Base-by-base conservation (phyloP, 1,140 invertebrate species). In the Belonocnema kinseyi region DNA sequence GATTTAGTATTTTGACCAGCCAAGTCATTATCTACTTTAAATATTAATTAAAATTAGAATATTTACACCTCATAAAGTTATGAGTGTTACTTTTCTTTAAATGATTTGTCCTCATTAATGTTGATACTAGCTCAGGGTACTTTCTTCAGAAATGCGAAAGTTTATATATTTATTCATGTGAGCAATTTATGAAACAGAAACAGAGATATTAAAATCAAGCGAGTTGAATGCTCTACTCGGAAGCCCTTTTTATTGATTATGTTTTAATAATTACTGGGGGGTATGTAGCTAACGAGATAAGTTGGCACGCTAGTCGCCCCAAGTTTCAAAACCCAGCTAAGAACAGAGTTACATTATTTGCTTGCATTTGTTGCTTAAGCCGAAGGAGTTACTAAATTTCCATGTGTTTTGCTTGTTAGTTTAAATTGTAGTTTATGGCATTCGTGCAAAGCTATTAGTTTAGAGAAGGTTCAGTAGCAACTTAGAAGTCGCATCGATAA, bases 371-470 rank as follows among this genome's bases (percentile, higher is more conserved):
- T 77, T 80, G 75, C 79, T 76, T 83, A 80, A 83, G 77, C 78
- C 77, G 53, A 76, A 71, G 79, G 82, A 80, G 80, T 83, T 80
- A 80, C 78, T 73, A 80, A 78, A 77, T 85, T 85, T 86, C 83
- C 77, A 56, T 80, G 79, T 82, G 82, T 85, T 86, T 83, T 77
- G 77, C 77, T 75, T 81, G 80, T 82, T 86, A 86, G 85, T 86
- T 86, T 79, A 82, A 83, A 86, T 86, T 86, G 85, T 86, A 83
- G 83, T 86, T 86, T 86, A 86, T 83, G 77, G 82, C 72, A 80
- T 66, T 66, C 61, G 61, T 66, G 61, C 61, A 66, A 33, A 66
- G 33, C 61, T 66, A 66, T 66, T 33, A 66, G 61, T 66, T 66
- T 66, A 8, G 14, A 40, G 61, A 66, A 46, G 26, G 40, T 66